Conservation (phyloP, 2,888 invertebrate species). For the Dioctria rufipes region DNA sequence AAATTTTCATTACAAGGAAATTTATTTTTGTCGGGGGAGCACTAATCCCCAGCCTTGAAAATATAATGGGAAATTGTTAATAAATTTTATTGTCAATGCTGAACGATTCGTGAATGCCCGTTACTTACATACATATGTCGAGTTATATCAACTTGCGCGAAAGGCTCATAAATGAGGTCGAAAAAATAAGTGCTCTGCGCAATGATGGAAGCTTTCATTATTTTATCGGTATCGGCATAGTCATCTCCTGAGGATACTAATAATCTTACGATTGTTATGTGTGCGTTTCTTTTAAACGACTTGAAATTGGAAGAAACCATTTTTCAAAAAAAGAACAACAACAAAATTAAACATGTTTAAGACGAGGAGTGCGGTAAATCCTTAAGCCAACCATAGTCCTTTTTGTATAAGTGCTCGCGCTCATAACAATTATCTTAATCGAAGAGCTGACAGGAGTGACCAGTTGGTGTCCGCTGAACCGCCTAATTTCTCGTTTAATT, state of each 20-base stretch:
- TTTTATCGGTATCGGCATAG: neutral
- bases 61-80: slow-evolving; percentile 56
- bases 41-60: neutral
- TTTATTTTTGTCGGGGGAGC: slow-evolving; percentile 14
- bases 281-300: too few species aligned
- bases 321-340: neutral
- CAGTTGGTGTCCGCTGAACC: slow-evolving; percentile 39
- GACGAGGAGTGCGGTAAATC: neutral
- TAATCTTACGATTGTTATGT: neutral
- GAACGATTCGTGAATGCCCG: too few species aligned
- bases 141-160: too few species aligned
- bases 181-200: slow-evolving; percentile 7
- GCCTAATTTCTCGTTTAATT: slow-evolving; percentile 36
- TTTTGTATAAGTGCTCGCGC: neutral
- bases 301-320: too few species aligned
- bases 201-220: slow-evolving; percentile 24
- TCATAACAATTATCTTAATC: slow-evolving; percentile 27
- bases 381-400: neutral
- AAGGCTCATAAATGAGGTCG: too few species aligned
- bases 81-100: slow-evolving; percentile 56
- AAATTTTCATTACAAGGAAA: slow-evolving; percentile 30
- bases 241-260: slow-evolving; percentile 1
- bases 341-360: neutral
- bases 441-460: slow-evolving; percentile 22
- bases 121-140: too few species aligned